Conservation (phyloP, 2,113 vertebrate species). For the Oreocharis arfaki region DNA sequence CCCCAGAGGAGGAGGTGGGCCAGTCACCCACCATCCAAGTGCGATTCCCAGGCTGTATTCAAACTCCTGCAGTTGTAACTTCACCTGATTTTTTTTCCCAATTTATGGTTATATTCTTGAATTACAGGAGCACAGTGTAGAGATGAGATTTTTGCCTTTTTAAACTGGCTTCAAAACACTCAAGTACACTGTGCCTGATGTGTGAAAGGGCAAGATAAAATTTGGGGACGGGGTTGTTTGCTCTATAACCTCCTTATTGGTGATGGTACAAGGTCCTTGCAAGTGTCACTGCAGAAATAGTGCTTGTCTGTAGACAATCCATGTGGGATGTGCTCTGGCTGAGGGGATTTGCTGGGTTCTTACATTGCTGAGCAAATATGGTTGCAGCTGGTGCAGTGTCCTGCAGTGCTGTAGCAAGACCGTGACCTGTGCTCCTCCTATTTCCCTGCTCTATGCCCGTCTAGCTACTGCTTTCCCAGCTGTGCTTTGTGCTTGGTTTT, state of each 20-base stretch:
- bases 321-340: too few relatives aligned
- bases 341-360: background rate
- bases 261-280: background rate
- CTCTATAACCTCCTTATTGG: background rate
- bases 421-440: background rate
- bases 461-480: background rate
- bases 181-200: accelerated
- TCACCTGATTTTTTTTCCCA: background rate
- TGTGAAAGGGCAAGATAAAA: background rate
- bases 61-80: background rate
- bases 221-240: background rate
- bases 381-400: background rate
- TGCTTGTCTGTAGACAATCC: background rate
- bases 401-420: accelerated
- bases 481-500: background rate
- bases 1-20: background rate
- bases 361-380: background rate
- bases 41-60: background rate
- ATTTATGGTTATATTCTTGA: background rate
- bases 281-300: background rate
- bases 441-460: background rate
- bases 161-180: background rate
- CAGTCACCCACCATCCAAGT: accelerated
- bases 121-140: background rate
- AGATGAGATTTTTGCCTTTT: background rate